Base-by-base conservation (phyloP, 2,113 vertebrate genomes). In the Hyperopisus bebe region DNA sequence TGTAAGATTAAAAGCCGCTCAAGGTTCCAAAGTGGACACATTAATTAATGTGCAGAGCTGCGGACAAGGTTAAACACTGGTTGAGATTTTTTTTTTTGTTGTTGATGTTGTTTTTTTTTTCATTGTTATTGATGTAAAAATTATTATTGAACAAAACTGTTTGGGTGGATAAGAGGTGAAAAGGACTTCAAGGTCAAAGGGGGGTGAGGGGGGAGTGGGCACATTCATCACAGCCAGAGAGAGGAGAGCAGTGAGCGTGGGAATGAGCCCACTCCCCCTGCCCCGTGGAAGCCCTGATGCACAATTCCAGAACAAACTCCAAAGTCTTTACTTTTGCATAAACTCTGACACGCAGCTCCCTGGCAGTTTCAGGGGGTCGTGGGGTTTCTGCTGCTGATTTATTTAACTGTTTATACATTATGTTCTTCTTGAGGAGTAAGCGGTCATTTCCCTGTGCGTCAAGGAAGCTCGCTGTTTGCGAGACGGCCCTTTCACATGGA, bases 181-280 rank as follows among this genome's bases (percentile, higher is more conserved):
- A 50, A 47, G 82, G 82, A 10, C 42, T 53, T 70, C 15, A 47
- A 10, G 70, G 87, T 51, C 42, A 88, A 51, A 55, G 87, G 87
- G 77, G 58, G 1, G 7, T 27, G 77, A 50, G 87, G 87, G 51
- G 90, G 84, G 46, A 46, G 8, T 6, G 80, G 74, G 13, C n/a
- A 24, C 62, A 48, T 85, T 58, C 46, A 11, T 53, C 77, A 53
- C 47, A 44, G 89, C 55, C 44, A 80, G 51, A 44, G 88, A 89
- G 90, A 89, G 58, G 50, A 83, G 90, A 47, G 62, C 86, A 50
- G 39, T 88, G 85, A 91, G 44, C 46, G 85, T 90, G 89, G 89
- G 89, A 90, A 90, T 88, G 77, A 50, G 53, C 24, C 42, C 83
- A 31, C 31, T 24, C 5, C 3, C 42, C 42, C 21, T 1, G 35